These are phyloP conservation scores for Drosophila ficusphila DNA, from an alignment of 1,140 invertebrate genomes.

Conservation along the genomic window DNA sequence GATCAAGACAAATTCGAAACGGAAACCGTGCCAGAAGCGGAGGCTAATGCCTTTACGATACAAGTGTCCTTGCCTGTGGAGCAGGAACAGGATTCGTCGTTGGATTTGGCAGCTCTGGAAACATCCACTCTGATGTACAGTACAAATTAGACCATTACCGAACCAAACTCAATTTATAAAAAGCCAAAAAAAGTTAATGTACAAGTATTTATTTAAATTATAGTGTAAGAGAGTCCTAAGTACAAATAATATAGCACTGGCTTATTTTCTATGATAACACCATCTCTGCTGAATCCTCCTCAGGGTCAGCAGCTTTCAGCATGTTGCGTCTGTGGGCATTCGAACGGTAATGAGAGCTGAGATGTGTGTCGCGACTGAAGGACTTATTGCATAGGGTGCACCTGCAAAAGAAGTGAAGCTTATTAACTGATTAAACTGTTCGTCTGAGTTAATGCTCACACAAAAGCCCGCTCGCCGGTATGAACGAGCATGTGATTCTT, in stretches of 20 bases:
- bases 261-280: too few species aligned
- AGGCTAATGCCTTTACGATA: conserved; percentile 8
- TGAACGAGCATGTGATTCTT: conserved; percentile 71
- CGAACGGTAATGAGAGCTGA: conserved; percentile 55
- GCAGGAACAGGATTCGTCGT: conserved; percentile 10
- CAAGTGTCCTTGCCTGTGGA: conserved; percentile 36
- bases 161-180: background rate
- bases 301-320: too few species aligned
- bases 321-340: conserved; percentile 57
- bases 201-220: background rate
- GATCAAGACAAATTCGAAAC: background rate
- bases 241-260: too few species aligned
- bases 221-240: background rate
- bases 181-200: conserved; percentile 11
- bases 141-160: conserved; percentile 14
- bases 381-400: conserved; percentile 55
- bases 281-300: background rate
- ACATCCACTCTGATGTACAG: conserved; percentile 21
- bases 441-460: conserved; percentile 48
- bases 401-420: conserved; percentile 17
- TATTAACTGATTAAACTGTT: background rate
- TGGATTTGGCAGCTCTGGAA: conserved; percentile 12
- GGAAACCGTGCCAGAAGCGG: background rate
- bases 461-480: conserved; percentile 56
- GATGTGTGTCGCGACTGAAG: conserved; percentile 51